Evolutionary conservation across 2,113 vertebrate species (phyloP), one percentile per base, ranked within the genome.

Genomic region (Spea bombifrons): DNA sequence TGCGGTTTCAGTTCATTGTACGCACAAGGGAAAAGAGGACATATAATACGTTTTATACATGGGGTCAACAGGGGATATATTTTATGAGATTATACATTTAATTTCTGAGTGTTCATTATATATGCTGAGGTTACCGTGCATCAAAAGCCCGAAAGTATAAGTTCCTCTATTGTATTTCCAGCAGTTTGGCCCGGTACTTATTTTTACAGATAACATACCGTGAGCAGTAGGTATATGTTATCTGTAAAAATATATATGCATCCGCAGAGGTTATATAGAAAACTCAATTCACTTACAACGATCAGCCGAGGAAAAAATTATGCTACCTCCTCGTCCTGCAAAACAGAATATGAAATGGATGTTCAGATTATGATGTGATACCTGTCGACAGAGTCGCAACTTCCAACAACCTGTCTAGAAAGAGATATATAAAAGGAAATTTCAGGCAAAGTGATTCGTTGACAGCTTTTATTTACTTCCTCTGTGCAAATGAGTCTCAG

Each of bases 391-490:
- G 49, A 66, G 44, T 67, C 73, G 66, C 73, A 66, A 66, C 73
- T 75, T 75, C 63, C 73, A 65, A 50, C 45, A 64, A 75, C 43
- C 53, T 61, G 68, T 71, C 71, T 73, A 46, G 73, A 75, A 75
- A 74, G 72, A 49, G 17, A 66, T 66, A 75, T 75, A 75, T 75
- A 75, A 49, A 75, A 66, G 74, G 63, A 66, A 66, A 66, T 75
- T 66, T 66, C 63, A 75, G 63, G 49, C 74, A 75, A 75, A 75
- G 74, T 66, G 74, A 75, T 75, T 30, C 30, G 49, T 64, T 75
- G 74, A 75, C 63, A 75, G 63, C 63, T 75, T 74, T 66, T 66
- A 66, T 75, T 75, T 75, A 75, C 63, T 75, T 30, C 64, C 64
- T 48, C 45, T 66, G 74, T 15, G 48, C 48, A 75, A 75, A 75